These are phyloP conservation scores for Pithys albifrons DNA, from an alignment of 2,113 vertebrate genomes.

Conservation along the genomic window DNA sequence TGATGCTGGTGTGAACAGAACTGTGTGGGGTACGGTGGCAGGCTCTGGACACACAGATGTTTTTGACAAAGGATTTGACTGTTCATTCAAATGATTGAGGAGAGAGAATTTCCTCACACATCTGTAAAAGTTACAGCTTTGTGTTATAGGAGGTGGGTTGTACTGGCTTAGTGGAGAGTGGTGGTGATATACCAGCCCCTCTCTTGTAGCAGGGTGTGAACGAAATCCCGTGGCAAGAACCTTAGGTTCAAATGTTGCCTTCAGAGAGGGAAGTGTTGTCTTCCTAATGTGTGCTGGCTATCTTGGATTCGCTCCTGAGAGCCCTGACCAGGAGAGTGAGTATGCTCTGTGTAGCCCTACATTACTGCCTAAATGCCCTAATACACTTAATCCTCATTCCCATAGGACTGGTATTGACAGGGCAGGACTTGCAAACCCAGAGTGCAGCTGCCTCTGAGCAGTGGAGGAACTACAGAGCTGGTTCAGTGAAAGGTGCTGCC, in stretches of 20 bases:
- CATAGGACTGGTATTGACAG: rapidly evolving
- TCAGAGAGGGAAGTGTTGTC: background rate
- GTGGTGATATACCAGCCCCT: background rate
- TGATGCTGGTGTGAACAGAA: background rate
- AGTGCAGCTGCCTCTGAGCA: background rate
- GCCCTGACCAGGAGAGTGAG: background rate
- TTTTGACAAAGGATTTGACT: background rate
- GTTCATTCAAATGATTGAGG: background rate
- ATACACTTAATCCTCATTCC: background rate
- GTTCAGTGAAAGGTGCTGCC: background rate
- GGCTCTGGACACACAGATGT: rapidly evolving
- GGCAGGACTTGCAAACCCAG: background rate
- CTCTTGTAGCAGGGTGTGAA: background rate
- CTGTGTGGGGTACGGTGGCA: rapidly evolving
- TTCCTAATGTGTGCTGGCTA: background rate
- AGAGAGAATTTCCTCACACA: background rate
- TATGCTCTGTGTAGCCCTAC: no score
- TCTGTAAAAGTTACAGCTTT: background rate
- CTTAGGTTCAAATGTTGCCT: background rate
- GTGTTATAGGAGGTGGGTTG: background rate
- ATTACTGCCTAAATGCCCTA: background rate
- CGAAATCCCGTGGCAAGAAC: background rate
- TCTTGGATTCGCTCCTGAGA: background rate
- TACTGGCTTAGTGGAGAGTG: background rate
- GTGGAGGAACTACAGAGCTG: background rate